phyloP scores from a whole-genome alignment of 2,797 vertebrate species.

The Bucorvus abyssinicus region DNA sequence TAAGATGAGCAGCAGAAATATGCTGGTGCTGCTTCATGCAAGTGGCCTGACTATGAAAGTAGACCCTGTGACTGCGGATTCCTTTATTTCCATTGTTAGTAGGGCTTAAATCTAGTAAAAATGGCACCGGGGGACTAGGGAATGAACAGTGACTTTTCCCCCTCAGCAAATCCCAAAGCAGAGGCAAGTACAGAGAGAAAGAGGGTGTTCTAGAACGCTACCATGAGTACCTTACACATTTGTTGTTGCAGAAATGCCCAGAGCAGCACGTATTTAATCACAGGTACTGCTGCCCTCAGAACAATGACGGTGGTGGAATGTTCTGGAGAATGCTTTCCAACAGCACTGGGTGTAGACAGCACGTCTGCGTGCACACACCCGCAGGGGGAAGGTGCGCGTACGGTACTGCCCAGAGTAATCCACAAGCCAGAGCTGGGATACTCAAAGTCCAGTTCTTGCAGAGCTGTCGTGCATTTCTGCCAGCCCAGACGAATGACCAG shows the following conservation, averaged over 20 bases:
- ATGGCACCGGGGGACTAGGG: background rate
- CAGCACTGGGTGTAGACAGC: background rate
- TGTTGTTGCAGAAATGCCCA: background rate
- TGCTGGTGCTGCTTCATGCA: background rate
- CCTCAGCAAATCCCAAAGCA: background rate
- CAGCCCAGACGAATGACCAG: background rate
- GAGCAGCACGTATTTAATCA: background rate
- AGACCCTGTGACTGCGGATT: background rate
- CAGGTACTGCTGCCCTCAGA: background rate
- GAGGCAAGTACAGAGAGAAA: background rate
- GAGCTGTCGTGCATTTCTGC: background rate
- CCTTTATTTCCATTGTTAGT: background rate
- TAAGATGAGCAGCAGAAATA: background rate
- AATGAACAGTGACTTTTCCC: background rate
- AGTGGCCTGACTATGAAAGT: background rate
- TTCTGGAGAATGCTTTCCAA: background rate
- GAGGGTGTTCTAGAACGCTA: background rate
- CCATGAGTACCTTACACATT: background rate
- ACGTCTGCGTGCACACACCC: rapidly evolving
- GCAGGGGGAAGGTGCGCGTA: background rate
- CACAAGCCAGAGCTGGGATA: background rate
- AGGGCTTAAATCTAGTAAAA: background rate
- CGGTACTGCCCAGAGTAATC: background rate
- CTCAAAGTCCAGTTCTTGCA: background rate
- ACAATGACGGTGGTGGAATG: background rate